Percentiles rank a stretch among this genome's conserved stretches.
These are phyloP conservation scores for Regulus satrapa DNA, from an alignment of 2,113 vertebrate genomes.

Conservation along the genomic window DNA sequence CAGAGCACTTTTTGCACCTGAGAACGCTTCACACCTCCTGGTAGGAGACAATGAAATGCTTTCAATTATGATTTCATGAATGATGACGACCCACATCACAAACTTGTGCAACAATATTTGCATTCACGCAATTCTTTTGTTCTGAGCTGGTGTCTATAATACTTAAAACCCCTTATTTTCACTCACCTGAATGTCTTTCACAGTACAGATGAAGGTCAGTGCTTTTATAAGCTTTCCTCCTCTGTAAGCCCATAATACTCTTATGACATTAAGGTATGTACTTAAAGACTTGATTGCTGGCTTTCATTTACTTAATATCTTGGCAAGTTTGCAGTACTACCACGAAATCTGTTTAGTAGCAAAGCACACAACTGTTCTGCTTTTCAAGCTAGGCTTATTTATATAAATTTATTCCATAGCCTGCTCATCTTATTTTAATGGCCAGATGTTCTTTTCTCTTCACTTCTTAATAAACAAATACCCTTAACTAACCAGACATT, in stretches of 20 bases:
- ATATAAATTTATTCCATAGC: slow-evolving; percentile 57
- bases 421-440: slow-evolving; percentile 53
- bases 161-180: neutral
- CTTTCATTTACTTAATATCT: slow-evolving; percentile 62
- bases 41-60: neutral
- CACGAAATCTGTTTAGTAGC: slow-evolving; percentile 51
- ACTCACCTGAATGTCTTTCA: neutral
- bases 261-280: slow-evolving; percentile 50
- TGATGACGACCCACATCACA: neutral
- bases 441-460: slow-evolving; percentile 63
- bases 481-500: slow-evolving; percentile 18
- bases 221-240: neutral
- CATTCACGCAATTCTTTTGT: neutral
- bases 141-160: neutral
- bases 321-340: slow-evolving; percentile 32
- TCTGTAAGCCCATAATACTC: slow-evolving; percentile 34
- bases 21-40: neutral
- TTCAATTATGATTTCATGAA: neutral
- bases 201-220: neutral
- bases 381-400: slow-evolving; percentile 51
- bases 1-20: neutral
- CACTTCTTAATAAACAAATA: slow-evolving; percentile 47
- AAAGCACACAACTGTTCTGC: slow-evolving; percentile 50
- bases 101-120: neutral
- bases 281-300: slow-evolving; percentile 59